These are phyloP conservation scores for Montipora capricornis DNA, from an alignment of 64 coral and sea anemone genomes.

Conservation along the genomic window DNA sequence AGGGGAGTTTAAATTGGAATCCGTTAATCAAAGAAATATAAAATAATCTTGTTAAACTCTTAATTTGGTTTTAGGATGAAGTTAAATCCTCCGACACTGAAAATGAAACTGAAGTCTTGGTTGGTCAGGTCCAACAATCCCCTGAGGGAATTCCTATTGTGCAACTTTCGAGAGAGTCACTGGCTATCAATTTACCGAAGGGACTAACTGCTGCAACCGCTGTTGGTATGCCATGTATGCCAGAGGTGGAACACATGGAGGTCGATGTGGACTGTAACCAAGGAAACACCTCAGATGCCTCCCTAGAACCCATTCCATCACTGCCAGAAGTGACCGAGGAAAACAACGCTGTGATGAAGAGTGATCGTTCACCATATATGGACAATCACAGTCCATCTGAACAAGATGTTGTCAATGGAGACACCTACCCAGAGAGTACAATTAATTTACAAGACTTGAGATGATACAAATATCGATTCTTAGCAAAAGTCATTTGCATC, in stretches of 20 bases:
- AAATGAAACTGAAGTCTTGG: slow-evolving; percentile 66
- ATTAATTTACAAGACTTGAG: slow-evolving; percentile 75
- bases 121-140: slow-evolving; percentile 59
- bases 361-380: slow-evolving; percentile 47
- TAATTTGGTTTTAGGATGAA: slow-evolving; percentile 26
- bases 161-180: background rate
- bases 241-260: slow-evolving; percentile 20
- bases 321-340: slow-evolving; percentile 23
- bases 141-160: slow-evolving; percentile 28
- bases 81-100: slow-evolving; percentile 84
- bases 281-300: background rate
- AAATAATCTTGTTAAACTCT: background rate
- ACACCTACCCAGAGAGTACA: slow-evolving; percentile 70
- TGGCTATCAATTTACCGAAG: slow-evolving; percentile 63
- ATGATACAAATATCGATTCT: background rate
- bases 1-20: too few relatives aligned
- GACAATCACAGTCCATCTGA: slow-evolving; percentile 55
- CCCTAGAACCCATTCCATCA: background rate
- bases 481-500: too few relatives aligned
- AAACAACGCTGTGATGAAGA: background rate
- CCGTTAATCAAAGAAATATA: too few relatives aligned
- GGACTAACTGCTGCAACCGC: slow-evolving; percentile 6
- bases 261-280: background rate
- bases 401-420: slow-evolving; percentile 52
- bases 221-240: background rate